These are phyloP conservation scores for Zaprionus davidi DNA, from an alignment of 1,140 invertebrate genomes.

Conservation along the genomic window DNA sequence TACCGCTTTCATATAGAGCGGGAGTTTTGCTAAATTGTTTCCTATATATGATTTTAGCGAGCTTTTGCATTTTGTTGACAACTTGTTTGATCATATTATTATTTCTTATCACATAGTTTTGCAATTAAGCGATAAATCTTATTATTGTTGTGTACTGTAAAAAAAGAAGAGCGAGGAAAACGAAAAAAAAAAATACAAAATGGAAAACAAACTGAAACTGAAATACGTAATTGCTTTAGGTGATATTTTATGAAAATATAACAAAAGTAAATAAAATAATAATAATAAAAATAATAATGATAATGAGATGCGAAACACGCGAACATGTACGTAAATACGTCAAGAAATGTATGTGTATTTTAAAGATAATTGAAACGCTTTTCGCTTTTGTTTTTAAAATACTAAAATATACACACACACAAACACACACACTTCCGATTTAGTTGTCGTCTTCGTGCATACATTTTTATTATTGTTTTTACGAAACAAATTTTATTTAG, in stretches of 20 bases:
- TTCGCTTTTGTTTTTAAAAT: conserved; percentile 63
- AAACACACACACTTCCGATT: conserved; percentile 29
- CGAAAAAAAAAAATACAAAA: conserved; percentile 50
- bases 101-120: conserved; percentile 36
- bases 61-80: conserved; percentile 81
- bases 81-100: conserved; percentile 65
- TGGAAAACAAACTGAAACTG: conserved; percentile 72
- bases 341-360: conserved; percentile 52
- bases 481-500: conserved; percentile 80
- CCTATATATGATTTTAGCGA: conserved; percentile 63
- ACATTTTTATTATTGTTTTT: conserved; percentile 76
- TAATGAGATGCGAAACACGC: conserved; percentile 57
- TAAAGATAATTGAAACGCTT: conserved; percentile 63
- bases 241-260: conserved; percentile 84
- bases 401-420: conserved; percentile 31
- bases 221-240: conserved; percentile 84
- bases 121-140: conserved; percentile 57
- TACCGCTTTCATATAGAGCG: conserved; percentile 20
- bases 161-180: conserved; percentile 47
- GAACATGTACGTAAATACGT: conserved; percentile 64
- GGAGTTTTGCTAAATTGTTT: conserved; percentile 62
- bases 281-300: conserved; percentile 62
- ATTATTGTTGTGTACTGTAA: conserved; percentile 78
- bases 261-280: conserved; percentile 74
- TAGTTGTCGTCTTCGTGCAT: conserved; percentile 57